Base-by-base conservation (phyloP, 2,888 invertebrate species). In the Mesoligia furuncula region DNA sequence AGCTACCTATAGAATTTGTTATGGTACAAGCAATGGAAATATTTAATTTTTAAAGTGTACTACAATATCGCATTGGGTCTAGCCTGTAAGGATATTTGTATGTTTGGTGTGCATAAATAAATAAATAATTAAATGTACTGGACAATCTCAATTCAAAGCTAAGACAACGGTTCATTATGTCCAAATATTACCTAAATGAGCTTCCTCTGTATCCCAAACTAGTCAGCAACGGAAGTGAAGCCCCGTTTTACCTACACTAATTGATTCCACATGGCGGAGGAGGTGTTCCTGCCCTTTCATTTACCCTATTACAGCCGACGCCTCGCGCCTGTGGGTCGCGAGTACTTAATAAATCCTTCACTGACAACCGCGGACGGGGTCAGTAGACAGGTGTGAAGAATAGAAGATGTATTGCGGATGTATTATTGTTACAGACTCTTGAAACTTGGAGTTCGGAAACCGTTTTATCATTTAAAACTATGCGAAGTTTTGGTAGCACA, bases 271-370 rank as follows among this genome's bases (percentile, higher is more conserved):
- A 1, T 13, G 65, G 66, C 74, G 62, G 65, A 79, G 75, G 72
- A 69, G 68, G 78, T 62, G 75, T 76, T 39, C 66, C 79, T 79
- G 80, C 71, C 83, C 84, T 84, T 81, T 85, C 80, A 83, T 85
- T 85, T 79, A 79, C 65, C 66, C 83, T 61, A 73, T 80, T 77
- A 83, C 68, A 48, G 61, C 57, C 27, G 64, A 71, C 66, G 54
- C 42, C n/a, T 57, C 54, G 54, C 54, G n/a, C 54, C 42, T 51
- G 51, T 62, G 68, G 73, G 76, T 75, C 75, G 66, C 48, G 77
- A 81, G 75, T 75, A 76, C 69, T 85, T 75, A 85, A 87, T 87
- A 88, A 87, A 87, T 85, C 80, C 74, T 80, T 71, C 76, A 75
- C 79, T 62, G 75, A 83, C 80, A 83, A 75, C 73, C 73, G 61